Evolutionary conservation across 1,140 invertebrate genomes (phyloP).

Genomic region (Hypothenemus hampei): DNA sequence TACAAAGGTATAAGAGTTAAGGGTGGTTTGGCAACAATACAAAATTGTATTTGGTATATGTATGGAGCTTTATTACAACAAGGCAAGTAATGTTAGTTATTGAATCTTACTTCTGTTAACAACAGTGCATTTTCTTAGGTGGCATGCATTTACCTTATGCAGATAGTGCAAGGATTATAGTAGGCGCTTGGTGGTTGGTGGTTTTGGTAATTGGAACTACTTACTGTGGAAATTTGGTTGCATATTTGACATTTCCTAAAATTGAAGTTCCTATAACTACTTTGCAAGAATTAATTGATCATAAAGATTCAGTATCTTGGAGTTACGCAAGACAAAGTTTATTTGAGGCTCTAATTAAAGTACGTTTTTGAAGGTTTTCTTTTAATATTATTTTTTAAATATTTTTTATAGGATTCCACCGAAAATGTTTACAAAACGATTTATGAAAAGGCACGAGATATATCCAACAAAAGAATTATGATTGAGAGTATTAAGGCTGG

Average conservation of each 20-base stretch:
- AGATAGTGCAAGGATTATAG: constrained; percentile 80
- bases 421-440: constrained; percentile 38
- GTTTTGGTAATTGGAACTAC: constrained; percentile 86
- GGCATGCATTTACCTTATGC: constrained; percentile 78
- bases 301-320: constrained; percentile 63
- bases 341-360: constrained; percentile 63
- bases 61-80: constrained; percentile 87
- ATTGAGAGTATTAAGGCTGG: constrained; percentile 57
- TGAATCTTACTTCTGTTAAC: not conserved
- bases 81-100: constrained; percentile 52
- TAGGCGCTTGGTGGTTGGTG: constrained; percentile 90
- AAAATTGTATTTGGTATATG: constrained; percentile 84
- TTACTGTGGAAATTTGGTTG: constrained; percentile 89
- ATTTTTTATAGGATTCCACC: constrained; percentile 47
- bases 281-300: constrained; percentile 63
- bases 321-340: constrained; percentile 67
- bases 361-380: constrained; percentile 31
- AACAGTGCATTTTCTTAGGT: constrained; percentile 51
- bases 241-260: constrained; percentile 88
- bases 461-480: constrained; percentile 50
- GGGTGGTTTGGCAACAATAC: constrained; percentile 60
- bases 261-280: constrained; percentile 72
- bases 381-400: not conserved
- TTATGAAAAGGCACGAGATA: constrained; percentile 38
- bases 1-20: constrained; percentile 52